These are phyloP conservation scores for Hydrochoerus hydrochaeris DNA, from an alignment of 2,113 vertebrate genomes.

Conservation along the genomic window DNA sequence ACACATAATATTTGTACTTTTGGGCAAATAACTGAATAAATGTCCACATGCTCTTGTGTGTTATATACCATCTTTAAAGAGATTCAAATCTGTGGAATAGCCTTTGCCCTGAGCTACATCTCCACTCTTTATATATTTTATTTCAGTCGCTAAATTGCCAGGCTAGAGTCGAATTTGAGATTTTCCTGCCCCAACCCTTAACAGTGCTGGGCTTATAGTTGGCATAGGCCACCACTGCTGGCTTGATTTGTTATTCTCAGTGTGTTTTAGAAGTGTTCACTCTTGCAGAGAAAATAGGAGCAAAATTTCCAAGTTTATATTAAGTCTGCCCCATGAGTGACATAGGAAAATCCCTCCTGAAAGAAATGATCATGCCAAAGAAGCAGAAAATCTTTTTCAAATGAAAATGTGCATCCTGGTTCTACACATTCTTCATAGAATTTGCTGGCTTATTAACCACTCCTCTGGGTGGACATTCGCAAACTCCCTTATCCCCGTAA, in stretches of 20 bases:
- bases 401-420: conserved; percentile 41
- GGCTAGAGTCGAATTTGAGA: neutral
- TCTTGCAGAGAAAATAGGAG: conserved; percentile 39
- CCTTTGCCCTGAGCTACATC: neutral
- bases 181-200: neutral
- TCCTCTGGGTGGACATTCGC: neutral
- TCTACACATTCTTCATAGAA: conserved; percentile 29
- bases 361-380: conserved; percentile 44
- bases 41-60: neutral
- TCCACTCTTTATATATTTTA: neutral
- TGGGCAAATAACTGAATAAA: neutral
- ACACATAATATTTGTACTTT: conserved; percentile 1
- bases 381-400: conserved; percentile 22
- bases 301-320: conserved; percentile 58
- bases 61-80: neutral
- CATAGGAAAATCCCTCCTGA: conserved; percentile 65
- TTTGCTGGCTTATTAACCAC: conserved; percentile 6
- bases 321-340: conserved; percentile 47
- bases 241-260: neutral
- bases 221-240: rapidly evolving
- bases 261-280: conserved; percentile 40
- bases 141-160: neutral
- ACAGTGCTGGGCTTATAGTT: neutral
- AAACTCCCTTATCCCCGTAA: neutral
- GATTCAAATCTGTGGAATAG: neutral